phyloP scores from a whole-genome alignment of 92 coral and sea anemone genomes.

The Phenganax stokvisi region DNA sequence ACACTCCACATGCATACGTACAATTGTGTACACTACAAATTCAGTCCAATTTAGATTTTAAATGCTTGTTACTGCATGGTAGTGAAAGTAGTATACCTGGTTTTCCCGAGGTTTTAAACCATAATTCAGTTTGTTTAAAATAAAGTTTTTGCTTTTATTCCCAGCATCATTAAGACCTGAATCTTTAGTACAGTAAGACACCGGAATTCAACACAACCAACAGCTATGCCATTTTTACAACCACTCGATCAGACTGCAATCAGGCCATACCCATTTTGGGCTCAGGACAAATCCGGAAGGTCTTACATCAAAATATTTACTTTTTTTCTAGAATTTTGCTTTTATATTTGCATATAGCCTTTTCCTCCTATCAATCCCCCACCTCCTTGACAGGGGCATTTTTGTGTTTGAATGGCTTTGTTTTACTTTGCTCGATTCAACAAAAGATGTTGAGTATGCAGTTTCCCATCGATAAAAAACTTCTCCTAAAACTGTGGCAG shows the following conservation, averaged over 20 bases:
- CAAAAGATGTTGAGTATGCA: conserved; percentile 3
- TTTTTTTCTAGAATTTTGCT: conserved; percentile 2
- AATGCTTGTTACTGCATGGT: conserved; percentile 44
- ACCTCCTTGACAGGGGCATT: neutral
- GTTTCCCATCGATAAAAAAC: conserved; percentile 27
- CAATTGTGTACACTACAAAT: conserved; percentile 49
- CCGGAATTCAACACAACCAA: conserved; percentile 53
- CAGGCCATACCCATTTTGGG: conserved; percentile 43
- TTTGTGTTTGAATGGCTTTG: neutral
- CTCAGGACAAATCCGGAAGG: conserved; percentile 47
- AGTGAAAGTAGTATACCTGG: neutral
- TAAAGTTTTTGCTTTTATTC: conserved; percentile 17
- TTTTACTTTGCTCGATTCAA: neutral
- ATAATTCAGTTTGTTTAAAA: conserved; percentile 3
- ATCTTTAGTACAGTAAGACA: conserved; percentile 44
- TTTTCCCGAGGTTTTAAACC: neutral
- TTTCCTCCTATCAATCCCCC: conserved; percentile 50
- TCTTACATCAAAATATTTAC: neutral
- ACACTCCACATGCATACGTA: conserved; percentile 46
- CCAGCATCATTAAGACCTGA: conserved; percentile 43
- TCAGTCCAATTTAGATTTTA: conserved; percentile 34
- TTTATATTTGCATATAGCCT: conserved; percentile 34
- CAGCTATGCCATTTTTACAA: conserved; percentile 33
- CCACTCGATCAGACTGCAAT: conserved; percentile 57
- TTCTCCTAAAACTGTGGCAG: conserved; percentile 31